A percentile compares a stretch with the other conserved stretches of the same genome.
Conservation (phyloP, 2,888 invertebrate species). For the Uloborus plumipes region DNA sequence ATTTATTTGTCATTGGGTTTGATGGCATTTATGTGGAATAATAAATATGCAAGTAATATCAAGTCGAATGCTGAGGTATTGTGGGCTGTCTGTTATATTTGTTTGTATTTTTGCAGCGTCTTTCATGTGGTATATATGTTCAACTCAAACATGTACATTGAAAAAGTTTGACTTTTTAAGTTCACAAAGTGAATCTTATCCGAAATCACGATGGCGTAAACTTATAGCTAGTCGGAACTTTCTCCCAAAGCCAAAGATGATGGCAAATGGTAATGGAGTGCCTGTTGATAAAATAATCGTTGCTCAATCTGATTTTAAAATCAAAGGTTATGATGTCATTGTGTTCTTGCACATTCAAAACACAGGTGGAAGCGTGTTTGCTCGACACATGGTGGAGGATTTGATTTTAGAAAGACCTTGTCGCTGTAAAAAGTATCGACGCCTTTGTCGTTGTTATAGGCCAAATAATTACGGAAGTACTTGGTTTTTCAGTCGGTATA, state of each 20-base stretch:
- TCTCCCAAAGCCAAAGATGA: constrained; percentile 28
- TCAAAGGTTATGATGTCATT: constrained; percentile 82
- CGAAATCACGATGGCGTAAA: constrained; percentile 27
- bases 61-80: constrained; percentile 29
- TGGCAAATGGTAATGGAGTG: not conserved
- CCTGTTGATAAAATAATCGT: constrained; percentile 9
- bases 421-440: constrained; percentile 79
- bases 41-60: constrained; percentile 32
- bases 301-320: constrained; percentile 44
- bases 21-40: too few relatives aligned
- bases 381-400: constrained; percentile 95
- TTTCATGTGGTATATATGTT: constrained; percentile 54
- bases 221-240: constrained; percentile 43
- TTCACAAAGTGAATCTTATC: not conserved
- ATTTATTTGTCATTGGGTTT: too few relatives aligned
- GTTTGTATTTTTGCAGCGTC: constrained; percentile 26
- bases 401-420: constrained; percentile 92
- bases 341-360: constrained; percentile 99
- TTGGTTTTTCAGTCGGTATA: constrained; percentile 97
- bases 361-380: constrained; percentile 97
- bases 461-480: constrained; percentile 64
- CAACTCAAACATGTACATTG: constrained; percentile 31
- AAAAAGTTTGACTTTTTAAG: constrained; percentile 9
- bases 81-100: constrained; percentile 23
- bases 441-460: constrained; percentile 62